phyloP scores from a whole-genome alignment of 2,888 invertebrate genomes.

The Aspidiotus destructor region DNA sequence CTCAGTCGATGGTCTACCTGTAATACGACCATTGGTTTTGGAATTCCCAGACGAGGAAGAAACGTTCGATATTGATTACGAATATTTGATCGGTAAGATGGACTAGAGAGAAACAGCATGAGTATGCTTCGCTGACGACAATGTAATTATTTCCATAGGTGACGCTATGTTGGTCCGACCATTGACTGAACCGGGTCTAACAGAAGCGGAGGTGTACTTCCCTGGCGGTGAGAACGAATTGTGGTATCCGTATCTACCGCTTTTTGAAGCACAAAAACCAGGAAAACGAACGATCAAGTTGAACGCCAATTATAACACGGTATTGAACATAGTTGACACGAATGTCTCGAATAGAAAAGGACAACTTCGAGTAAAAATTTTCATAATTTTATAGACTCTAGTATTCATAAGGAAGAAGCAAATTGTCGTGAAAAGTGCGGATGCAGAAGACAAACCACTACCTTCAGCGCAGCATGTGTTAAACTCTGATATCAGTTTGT shows the following conservation, averaged over 20 bases:
- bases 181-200: constrained; percentile 65
- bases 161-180: constrained; percentile 73
- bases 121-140: too few relatives aligned
- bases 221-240: constrained; percentile 58
- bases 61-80: constrained; percentile 71
- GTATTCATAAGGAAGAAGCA: constrained; percentile 87
- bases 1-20: constrained; percentile 69
- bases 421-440: constrained; percentile 74
- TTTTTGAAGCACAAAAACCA: constrained; percentile 47
- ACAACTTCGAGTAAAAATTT: not conserved
- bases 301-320: not conserved
- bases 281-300: constrained; percentile 10
- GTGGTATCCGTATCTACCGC: constrained; percentile 87
- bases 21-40: constrained; percentile 81
- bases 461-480: constrained; percentile 74
- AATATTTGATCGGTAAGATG: constrained; percentile 59
- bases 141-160: constrained; percentile 44
- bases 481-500: constrained; percentile 85
- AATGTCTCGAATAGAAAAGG: too few relatives aligned
- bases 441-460: constrained; percentile 60
- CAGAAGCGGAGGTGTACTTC: constrained; percentile 71
- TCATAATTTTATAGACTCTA: constrained; percentile 58
- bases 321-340: too few relatives aligned
- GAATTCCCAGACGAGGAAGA: constrained; percentile 76
- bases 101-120: too few relatives aligned